Evolutionary conservation across 2,888 invertebrate genomes (phyloP), one percentile per base, ranked within the genome.

Genomic region (Corythucha ciliata): DNA sequence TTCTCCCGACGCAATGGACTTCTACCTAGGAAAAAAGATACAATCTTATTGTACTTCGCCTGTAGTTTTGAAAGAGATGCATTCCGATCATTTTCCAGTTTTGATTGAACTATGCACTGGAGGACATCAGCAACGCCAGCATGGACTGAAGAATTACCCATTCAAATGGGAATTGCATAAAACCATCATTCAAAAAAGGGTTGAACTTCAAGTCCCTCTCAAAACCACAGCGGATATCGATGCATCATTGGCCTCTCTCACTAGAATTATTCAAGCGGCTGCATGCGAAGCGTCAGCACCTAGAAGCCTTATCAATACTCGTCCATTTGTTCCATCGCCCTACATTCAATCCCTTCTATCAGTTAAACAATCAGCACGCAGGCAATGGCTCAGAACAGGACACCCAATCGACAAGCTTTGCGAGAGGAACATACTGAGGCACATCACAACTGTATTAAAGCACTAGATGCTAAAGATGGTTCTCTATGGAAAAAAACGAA

Each of bases 401-500:
- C 21, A 20, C 36, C 36, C 36, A 36, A 7, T 36, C 18, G 36
- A 36, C 21, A 36, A 36, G 36, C 36, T 3, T 36, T 36, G 21
- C 18, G 21, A n/a, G 36, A 36, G 18, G 36, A 36, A 36, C 6
- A 14, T 20, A 4, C 36, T 5, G 14, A 4, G 21, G 36, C 3
- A 5, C 18, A 4, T 18, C 18, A n/a, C 6, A 21, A 4, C 10
- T 4, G 10, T 18, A 3, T 36, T 3, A 20, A 4, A 20, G 18
- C 36, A 36, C 14, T 36, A 21, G 10, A 21, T 36, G 36, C n/a
- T 7, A 36, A 5, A 2, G 36, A 36, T n/a, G 36, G 36, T 2
- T 36, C 36, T 7, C 36, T 36, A 3, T 36, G 36, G 36, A 36
- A n/a, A n/a, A 36, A 36, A 36, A 36, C 36, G 6, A 36, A 36